These are phyloP conservation scores for Drosophila paranaensis DNA, from an alignment of 2,888 invertebrate species.

Conservation along the genomic window DNA sequence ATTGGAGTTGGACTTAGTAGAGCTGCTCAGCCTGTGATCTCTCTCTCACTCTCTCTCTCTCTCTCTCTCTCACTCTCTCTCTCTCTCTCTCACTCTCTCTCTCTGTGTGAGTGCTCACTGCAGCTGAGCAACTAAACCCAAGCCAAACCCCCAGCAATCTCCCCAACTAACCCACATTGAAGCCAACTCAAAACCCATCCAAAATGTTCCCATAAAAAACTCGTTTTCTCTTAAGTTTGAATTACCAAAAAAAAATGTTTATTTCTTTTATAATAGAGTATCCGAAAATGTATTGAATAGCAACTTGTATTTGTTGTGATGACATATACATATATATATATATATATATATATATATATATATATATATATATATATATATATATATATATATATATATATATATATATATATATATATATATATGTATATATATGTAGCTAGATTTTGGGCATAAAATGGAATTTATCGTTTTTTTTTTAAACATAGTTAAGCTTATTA, in stretches of 20 bases:
- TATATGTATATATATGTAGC: conserved; percentile 16
- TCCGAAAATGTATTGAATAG: conserved; percentile 57
- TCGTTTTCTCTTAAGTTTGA: conserved; percentile 52
- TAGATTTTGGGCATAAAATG: conserved; percentile 43
- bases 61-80: too few relatives aligned
- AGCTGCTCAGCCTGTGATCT: too few relatives aligned
- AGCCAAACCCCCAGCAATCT: too few relatives aligned
- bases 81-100: too few relatives aligned
- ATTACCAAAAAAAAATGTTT: conserved; percentile 69
- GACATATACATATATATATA: conserved; percentile 7
- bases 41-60: too few relatives aligned
- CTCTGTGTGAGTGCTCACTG: too few relatives aligned
- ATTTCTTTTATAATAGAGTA: conserved; percentile 56
- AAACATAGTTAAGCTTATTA: conserved; percentile 28
- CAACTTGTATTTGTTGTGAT: conserved; percentile 32
- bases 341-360: conserved; percentile 4
- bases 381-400: neutral
- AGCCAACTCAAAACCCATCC: neutral
- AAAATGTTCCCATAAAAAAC: neutral
- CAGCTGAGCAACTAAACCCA: neutral
- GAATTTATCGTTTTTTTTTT: conserved; percentile 12
- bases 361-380: neutral
- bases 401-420: too few relatives aligned
- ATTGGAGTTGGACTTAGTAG: too few relatives aligned
- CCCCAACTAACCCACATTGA: too few relatives aligned